Evolutionary conservation across 1,140 invertebrate genomes (phyloP), one percentile per base, ranked within the genome.

Genomic region (Oncopodura yosiiana): DNA sequence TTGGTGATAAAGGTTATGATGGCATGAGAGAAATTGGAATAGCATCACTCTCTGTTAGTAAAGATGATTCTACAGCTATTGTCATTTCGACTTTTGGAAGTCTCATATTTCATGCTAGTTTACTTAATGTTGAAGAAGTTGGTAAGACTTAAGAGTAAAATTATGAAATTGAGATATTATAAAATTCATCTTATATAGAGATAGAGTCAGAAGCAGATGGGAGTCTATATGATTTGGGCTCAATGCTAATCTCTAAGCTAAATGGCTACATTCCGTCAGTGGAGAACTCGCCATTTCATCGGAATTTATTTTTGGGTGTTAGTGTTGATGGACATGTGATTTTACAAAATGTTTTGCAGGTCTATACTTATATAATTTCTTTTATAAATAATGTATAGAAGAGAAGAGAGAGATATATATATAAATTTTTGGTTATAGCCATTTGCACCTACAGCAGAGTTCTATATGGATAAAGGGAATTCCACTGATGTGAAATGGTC

Each of bases 21-120:
- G 56, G 48, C 2, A 56, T 64, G 50, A 61, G 59, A 37, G 56
- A 64, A 46, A 34, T 64, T 2, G 55, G 55, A 16, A 32, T 64
- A 1, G 53, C 42, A n/a, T 16, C 30, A 11, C 18, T 61, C 2
- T 39, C 38, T 19, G 45, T 23, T 0, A 58, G 56, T 43, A 58
- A 45, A 36, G 53, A 56, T 16, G 62, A 64, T 24, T 49, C 62
- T 1, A 56, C 49, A 12, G 44, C 56, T 9, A 53, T 58, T 36
- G 43, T 61, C 8, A 56, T 55, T 36, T 24, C 38, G 3, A 61
- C 58, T 16, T 51, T 49, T 46, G 62, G 62, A 3, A 52, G 62
- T n/a, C 56, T 55, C 34, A 36, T 64, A n/a, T 59, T 64, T 27
- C 58, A 58, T 23, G 58, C 56, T n/a, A 54, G 52, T 38, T 26